These are phyloP conservation scores for Smittia sp. DNA, from an alignment of 2,888 invertebrate species.

Conservation along the genomic window DNA sequence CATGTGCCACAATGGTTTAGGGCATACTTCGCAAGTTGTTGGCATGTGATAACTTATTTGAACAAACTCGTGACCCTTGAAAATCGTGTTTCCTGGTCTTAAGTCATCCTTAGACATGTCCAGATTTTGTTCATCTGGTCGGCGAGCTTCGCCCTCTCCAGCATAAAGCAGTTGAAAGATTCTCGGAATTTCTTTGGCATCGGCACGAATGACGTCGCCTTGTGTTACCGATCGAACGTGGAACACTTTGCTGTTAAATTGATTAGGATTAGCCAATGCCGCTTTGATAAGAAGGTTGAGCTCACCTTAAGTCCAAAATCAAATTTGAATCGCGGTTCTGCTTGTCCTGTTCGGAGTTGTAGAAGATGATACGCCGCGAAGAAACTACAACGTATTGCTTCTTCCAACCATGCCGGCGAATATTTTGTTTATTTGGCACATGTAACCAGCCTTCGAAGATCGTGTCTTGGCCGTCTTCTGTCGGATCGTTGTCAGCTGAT, in stretches of 20 bases:
- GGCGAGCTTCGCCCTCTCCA: conserved; percentile 89
- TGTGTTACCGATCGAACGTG: conserved; percentile 98
- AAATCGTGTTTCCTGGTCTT: conserved; percentile 52
- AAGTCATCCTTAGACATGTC: conserved; percentile 55
- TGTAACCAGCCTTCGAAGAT: conserved; percentile 95
- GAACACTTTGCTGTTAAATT: conserved; percentile 82
- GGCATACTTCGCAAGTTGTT: conserved; percentile 95
- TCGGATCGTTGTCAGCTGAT: conserved; percentile 78
- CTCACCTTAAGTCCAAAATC: conserved; percentile 91
- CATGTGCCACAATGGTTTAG: conserved; percentile 96
- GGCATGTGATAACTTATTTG: conserved; percentile 98
- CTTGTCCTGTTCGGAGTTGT: conserved; percentile 91
- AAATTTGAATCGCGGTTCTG: conserved; percentile 87
- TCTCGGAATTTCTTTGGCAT: conserved; percentile 97
- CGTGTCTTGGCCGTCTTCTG: conserved; percentile 68
- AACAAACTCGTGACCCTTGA: conserved; percentile 84
- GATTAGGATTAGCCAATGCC: conserved; percentile 34
- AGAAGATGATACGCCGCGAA: conserved; percentile 95
- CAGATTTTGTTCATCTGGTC: conserved; percentile 67
- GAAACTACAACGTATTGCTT: conserved; percentile 96
- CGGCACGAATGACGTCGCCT: conserved; percentile 97
- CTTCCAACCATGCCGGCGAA: conserved; percentile 93
- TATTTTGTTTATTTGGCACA: conserved; percentile 93
- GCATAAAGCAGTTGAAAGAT: conserved; percentile 97
- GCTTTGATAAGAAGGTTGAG: conserved; percentile 43